Base-by-base conservation (phyloP, 2,888 invertebrate species). In the Oasisia sp. region DNA sequence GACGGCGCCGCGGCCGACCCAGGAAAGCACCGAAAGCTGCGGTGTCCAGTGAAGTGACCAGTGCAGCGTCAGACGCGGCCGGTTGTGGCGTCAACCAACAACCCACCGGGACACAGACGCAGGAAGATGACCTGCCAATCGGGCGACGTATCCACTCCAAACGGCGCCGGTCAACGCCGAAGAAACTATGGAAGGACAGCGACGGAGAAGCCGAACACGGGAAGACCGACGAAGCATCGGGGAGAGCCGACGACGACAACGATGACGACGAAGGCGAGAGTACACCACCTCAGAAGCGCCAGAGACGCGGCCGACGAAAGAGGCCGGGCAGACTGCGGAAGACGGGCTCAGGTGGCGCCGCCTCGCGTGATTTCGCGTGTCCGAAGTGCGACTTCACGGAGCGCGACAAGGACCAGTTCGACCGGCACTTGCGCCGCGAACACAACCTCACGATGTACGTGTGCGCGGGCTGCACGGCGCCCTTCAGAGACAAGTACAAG, bases 401-500 rank as follows among this genome's bases (percentile, higher is more conserved):
- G 3, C 50, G n/a, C 14, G 58, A 74, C 89, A 91, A 74, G 91
- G 93, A 92, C n/a, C 93, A 93, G 32, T 93, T 50, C 56, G 93
- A 93, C 56, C 44, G 93, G 5, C 93, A 93, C 58, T 56, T 93
- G 56, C 91, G 93, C n/a, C 89, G 91, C n/a, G 32, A 32, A 11
- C 93, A 93, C 89, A 92, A 92, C 45, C 38, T 93, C 44, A 93
- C 90, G 32, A 91, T 89, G 14, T 92, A 92, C 56, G 91, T 92
- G 32, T 93, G 93, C 44, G 11, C 32, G 32, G 32, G 89, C 12
- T 93, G 93, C 91, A 91, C 44, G n/a, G 44, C 44, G 32, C 90
- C 93, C 2, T 93, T 93, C 74, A 50, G 91, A 45, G 93, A 93
- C 89, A 93, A 93, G 45, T 93, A 93, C 92, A 93, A 93, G 58